phyloP scores from a whole-genome alignment of 2,797 vertebrate genomes.

The Smutsia temminckii region DNA sequence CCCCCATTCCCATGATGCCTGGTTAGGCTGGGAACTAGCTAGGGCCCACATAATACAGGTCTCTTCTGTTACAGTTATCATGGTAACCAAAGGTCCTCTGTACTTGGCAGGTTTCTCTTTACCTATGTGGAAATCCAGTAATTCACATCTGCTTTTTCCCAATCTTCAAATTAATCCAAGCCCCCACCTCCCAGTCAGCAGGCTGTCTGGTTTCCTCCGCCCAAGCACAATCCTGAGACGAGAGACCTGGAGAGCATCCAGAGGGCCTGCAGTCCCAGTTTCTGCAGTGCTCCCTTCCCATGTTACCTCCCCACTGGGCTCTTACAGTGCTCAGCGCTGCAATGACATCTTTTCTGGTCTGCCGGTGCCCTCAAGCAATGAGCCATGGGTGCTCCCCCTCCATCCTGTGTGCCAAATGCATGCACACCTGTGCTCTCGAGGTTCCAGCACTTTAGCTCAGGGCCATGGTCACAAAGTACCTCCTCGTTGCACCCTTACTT shows the following conservation, averaged over 20 bases:
- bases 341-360: no score
- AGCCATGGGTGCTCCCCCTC: neutral
- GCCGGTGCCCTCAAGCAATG: rapidly evolving
- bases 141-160: neutral
- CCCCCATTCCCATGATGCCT: neutral
- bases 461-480: neutral
- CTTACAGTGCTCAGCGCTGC: rapidly evolving
- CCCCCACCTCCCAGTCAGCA: neutral
- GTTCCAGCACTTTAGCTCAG: neutral
- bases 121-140: neutral
- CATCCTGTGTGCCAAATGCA: neutral
- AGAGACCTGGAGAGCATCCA: neutral
- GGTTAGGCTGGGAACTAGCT: neutral
- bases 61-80: neutral
- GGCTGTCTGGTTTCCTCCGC: neutral
- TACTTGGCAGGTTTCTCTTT: neutral
- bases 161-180: neutral
- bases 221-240: neutral
- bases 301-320: neutral
- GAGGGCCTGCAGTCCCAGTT: rapidly evolving
- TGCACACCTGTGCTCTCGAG: neutral
- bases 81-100: neutral
- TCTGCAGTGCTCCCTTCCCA: no score
- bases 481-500: neutral
- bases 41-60: neutral